Evolutionary conservation across 2,888 invertebrate genomes (phyloP), one percentile per base, ranked within the genome.

Genomic region (Papilio demoleus): DNA sequence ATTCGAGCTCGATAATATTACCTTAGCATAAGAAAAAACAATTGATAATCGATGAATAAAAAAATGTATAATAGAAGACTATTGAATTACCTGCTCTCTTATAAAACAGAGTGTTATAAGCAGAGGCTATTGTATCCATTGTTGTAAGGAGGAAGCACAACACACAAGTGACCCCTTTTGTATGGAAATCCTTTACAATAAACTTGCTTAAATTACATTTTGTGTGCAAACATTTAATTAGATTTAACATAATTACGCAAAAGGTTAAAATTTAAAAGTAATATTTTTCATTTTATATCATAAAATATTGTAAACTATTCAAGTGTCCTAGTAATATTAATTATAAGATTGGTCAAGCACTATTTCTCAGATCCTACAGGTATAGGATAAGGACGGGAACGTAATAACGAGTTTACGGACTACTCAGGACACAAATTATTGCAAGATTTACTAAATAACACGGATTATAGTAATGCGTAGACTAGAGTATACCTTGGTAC

Each of bases 81-180:
- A 71, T 76, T 73, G 60, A 72, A 76, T 78, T 85, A 93, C 93
- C 93, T 82, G 90, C 87, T 78, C 82, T 81, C 72, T 92, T 89
- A 74, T 88, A 85, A 74, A 93, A 90, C 24, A 92, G 74, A 19
- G 75, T 74, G 71, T 89, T 74, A 77, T 93, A 92, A 27, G 78
- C 78, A 73, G 77, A 75, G 59, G 70, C 70, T 27, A 87, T 75
- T 4, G 68, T 70, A 60, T 90, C 89, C 91, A 90, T 90, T 70
- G 63, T 77, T 8, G 36, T 19, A 56, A 17, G 19, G 22, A 50
- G 22, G 50, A 22, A 36, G n/a, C 38, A 22, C 31, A 17, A 22
- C 45, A 14, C 31, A 63, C 34, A 4, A 34, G 22, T 50, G 63
- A 22, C 47, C 12, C 47, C 31, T 45, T n/a, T 27, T 9, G 19